Conservation (phyloP, 2,113 vertebrate species). For the Fulmarus glacialis region DNA sequence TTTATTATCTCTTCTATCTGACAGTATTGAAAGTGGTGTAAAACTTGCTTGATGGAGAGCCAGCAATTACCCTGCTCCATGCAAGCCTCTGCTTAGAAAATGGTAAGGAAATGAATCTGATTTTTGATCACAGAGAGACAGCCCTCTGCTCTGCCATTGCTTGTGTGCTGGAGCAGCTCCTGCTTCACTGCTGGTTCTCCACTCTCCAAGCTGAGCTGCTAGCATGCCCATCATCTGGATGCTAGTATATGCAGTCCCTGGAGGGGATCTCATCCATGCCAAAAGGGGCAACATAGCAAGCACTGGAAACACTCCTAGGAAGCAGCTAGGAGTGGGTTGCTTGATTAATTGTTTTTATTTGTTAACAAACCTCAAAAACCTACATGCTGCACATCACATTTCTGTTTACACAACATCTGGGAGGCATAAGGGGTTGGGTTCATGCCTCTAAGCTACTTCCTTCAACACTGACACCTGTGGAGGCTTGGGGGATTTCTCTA, state of each 20-base stretch:
- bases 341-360: neutral
- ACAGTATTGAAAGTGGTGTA: neutral
- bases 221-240: neutral
- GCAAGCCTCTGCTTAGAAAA: neutral
- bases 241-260: neutral
- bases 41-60: neutral
- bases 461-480: neutral
- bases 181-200: neutral
- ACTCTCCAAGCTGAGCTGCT: neutral
- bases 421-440: neutral
- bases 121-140: neutral
- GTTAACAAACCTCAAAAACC: neutral
- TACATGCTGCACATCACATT: neutral
- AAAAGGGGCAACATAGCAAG: neutral
- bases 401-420: neutral
- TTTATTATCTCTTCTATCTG: constrained; percentile 34
- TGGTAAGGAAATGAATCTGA: neutral
- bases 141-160: neutral
- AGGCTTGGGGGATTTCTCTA: neutral
- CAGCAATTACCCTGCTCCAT: neutral
- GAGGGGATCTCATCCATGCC: neutral
- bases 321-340: neutral
- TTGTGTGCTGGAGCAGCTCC: neutral
- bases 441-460: neutral
- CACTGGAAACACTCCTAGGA: neutral